Evolutionary conservation across 37 sponge, comb jelly and placozoan genomes (phyloP).

Genomic region (Aphrocallistes beatrix): DNA sequence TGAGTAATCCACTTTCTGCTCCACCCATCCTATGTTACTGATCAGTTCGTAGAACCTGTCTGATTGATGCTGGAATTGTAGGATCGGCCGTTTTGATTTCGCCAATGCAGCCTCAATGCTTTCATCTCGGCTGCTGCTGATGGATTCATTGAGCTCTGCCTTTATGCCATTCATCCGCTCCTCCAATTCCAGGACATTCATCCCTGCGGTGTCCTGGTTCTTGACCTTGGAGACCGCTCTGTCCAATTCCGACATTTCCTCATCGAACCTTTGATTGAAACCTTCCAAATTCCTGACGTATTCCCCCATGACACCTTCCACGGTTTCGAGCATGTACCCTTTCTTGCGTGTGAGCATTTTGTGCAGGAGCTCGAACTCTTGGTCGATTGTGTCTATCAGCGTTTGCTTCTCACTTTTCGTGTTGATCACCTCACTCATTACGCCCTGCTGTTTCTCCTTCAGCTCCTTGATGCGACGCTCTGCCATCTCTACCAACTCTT

Average conservation of each 20-base stretch:
- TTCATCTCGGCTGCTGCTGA: not conserved
- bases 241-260: not conserved
- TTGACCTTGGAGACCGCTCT: not conserved
- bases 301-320: not conserved
- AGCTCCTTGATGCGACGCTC: not conserved
- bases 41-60: not conserved
- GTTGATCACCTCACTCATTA: not conserved
- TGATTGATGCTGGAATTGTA: not conserved
- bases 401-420: not conserved
- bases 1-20: not conserved
- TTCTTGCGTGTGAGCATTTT: not conserved
- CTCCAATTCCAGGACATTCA: not conserved
- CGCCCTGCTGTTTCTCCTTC: not conserved
- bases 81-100: not conserved
- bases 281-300: not conserved
- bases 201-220: not conserved
- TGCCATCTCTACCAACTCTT: no score
- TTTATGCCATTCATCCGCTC: not conserved
- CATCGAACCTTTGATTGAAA: not conserved
- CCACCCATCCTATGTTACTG: not conserved
- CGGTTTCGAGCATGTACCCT: not conserved
- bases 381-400: not conserved
- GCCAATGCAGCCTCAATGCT: not conserved
- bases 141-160: not conserved
- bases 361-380: not conserved